Evolutionary conservation across 2,113 vertebrate genomes (phyloP), one percentile per base, ranked within the genome.

Genomic region (Rattus norvegicus): DNA sequence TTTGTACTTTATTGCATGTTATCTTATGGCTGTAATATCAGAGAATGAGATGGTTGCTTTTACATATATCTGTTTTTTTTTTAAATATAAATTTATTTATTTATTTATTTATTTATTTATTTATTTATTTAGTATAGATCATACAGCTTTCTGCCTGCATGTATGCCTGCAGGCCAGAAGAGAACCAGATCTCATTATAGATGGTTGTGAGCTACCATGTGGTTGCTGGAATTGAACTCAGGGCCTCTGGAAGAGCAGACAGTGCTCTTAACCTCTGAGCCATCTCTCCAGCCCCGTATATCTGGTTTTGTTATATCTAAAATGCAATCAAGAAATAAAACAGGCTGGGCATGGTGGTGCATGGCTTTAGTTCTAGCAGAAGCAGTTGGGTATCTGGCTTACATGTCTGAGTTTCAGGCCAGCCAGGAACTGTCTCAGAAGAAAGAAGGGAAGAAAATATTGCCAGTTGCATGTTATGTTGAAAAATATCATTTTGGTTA

Each of bases 41-140:
- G 80, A 81, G 63, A 72, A 67, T 86, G 22, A 89, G 69, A 52
- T 92, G 56, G 63, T 7, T 90, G 43, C 65, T 54, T 97, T 87
- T 65, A 36, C 28, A 52, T 67, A 20, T 91, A 88, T 61, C 75
- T 79, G 49, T 54, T 49, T 91, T 54, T 49, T 91, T 43, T 43
- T 43, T 43, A 43, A 43, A 43, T n/a, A n/a, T n/a, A n/a, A n/a
- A 43, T 43, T 43, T 43, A 43, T 43, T 43, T 43, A 43, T 43
- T 43, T 43, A 43, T 43, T 43, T 2, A 2, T n/a, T n/a, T n/a
- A n/a, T n/a, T n/a, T n/a, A 43, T 43, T 43, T 43, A 43, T 43
- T 43, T 43, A 43, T 43, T 43, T 43, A 43, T 43, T 43, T 2
- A 2, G 43, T 43, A 43, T 43, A 43, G 43, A 43, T 43, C 43